A percentile compares a stretch with the other conserved stretches of the same genome.
phyloP scores from a whole-genome alignment of 2,888 invertebrate genomes.

The Hemithea aestivaria region DNA sequence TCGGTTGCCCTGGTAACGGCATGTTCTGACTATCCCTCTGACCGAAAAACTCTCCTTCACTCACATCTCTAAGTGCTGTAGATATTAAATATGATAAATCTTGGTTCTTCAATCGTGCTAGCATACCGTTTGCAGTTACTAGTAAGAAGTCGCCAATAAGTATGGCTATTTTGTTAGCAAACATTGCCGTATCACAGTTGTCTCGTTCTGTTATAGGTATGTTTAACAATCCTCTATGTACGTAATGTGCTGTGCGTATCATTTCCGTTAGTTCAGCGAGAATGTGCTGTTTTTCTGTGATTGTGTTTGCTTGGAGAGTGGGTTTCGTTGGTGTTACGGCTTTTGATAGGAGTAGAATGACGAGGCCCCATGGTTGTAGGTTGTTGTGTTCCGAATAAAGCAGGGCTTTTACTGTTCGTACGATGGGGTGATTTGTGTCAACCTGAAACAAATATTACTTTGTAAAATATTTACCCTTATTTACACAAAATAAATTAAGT shows the following conservation, averaged over 20 bases:
- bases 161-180: constrained; percentile 93
- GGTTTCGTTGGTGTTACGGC: constrained; percentile 79
- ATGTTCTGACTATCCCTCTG: constrained; percentile 86
- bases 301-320: constrained; percentile 76
- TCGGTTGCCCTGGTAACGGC: constrained; percentile 83
- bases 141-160: constrained; percentile 92
- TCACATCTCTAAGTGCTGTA: constrained; percentile 87
- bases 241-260: constrained; percentile 90
- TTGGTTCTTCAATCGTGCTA: constrained; percentile 84
- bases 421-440: constrained; percentile 91
- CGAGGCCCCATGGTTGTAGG: constrained; percentile 91
- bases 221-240: constrained; percentile 83
- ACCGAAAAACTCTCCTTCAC: constrained; percentile 90
- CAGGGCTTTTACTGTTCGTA: constrained; percentile 90
- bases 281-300: constrained; percentile 73
- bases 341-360: constrained; percentile 90
- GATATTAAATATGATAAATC: constrained; percentile 90
- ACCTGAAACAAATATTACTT: constrained; percentile 61
- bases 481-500: too few relatives aligned
- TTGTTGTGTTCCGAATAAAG: constrained; percentile 90
- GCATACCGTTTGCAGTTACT: constrained; percentile 88
- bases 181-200: constrained; percentile 84
- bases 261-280: constrained; percentile 88
- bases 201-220: constrained; percentile 67
- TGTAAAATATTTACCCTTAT: too few relatives aligned